Percentiles rank a stretch among this genome's conserved stretches.
Conservation (phyloP, 2,113 vertebrate species). For the Suricata suricatta region DNA sequence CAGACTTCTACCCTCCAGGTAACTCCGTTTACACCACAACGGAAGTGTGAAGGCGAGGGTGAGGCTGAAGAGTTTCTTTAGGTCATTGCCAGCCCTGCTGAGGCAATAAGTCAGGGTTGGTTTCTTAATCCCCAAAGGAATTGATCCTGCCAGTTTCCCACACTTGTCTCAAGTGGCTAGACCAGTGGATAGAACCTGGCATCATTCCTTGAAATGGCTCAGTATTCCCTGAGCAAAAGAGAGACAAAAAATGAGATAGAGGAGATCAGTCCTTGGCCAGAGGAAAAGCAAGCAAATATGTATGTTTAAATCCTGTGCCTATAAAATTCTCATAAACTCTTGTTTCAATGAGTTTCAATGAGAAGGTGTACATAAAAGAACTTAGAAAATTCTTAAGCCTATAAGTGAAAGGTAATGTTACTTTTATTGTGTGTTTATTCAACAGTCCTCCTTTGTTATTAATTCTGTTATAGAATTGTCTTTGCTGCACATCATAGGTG, state of each 20-base stretch:
- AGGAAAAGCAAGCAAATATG: neutral
- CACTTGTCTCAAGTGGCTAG: neutral
- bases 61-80: conserved; percentile 59
- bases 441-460: neutral
- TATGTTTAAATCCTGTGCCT: neutral
- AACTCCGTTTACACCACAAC: neutral
- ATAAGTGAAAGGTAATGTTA: neutral
- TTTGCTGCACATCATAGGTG: neutral
- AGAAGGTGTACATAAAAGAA: neutral
- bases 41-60: neutral
- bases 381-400: neutral
- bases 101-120: neutral
- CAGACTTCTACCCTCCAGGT: neutral
- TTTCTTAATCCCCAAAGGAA: conserved; percentile 42
- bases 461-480: neutral
- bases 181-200: neutral
- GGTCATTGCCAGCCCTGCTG: neutral
- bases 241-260: neutral
- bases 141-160: neutral
- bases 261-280: neutral
- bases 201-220: neutral
- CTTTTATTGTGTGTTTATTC: neutral
- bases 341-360: neutral
- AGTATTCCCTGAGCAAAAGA: neutral
- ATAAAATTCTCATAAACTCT: neutral